A percentile compares a stretch with the other conserved stretches of the same genome.
phyloP scores from a whole-genome alignment of 1,140 invertebrate genomes.

The Thaumetopoea pityocampa region DNA sequence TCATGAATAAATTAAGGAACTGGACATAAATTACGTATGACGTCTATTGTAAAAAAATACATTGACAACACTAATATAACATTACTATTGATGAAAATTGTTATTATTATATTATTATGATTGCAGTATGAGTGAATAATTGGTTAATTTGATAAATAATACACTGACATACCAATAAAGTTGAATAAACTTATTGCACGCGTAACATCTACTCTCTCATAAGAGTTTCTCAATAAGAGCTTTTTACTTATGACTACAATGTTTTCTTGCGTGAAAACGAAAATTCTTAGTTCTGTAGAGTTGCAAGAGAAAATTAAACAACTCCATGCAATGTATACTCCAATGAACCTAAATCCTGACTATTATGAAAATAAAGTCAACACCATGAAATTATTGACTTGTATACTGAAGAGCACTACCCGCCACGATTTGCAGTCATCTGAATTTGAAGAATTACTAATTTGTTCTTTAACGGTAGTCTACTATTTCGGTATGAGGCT shows the following conservation, averaged over 20 bases:
- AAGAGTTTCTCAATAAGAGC: no score
- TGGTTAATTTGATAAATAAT: background rate
- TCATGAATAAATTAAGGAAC: no score
- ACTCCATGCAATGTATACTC: conserved; percentile 24
- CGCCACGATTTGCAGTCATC: conserved; percentile 24
- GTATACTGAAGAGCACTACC: conserved; percentile 21
- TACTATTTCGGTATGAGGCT: conserved; percentile 44
- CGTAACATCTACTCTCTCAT: no score
- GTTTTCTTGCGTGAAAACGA: background rate
- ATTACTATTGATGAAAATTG: no score
- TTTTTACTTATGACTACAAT: no score
- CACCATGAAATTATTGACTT: conserved; percentile 24
- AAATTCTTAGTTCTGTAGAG: conserved; percentile 2
- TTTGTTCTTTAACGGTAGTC: conserved; percentile 30
- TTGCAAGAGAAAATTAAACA: conserved; percentile 28
- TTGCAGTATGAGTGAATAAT: no score
- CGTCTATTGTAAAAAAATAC: no score
- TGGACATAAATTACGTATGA: no score
- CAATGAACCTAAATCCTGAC: conserved; percentile 27
- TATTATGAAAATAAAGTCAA: conserved; percentile 29
- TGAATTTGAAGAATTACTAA: conserved; percentile 29
- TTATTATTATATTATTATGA: no score
- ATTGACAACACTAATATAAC: no score
- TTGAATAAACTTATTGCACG: no score
- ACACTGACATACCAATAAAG: no score